phyloP scores from a whole-genome alignment of 2,888 invertebrate genomes.

The Drosophila demipolita region DNA sequence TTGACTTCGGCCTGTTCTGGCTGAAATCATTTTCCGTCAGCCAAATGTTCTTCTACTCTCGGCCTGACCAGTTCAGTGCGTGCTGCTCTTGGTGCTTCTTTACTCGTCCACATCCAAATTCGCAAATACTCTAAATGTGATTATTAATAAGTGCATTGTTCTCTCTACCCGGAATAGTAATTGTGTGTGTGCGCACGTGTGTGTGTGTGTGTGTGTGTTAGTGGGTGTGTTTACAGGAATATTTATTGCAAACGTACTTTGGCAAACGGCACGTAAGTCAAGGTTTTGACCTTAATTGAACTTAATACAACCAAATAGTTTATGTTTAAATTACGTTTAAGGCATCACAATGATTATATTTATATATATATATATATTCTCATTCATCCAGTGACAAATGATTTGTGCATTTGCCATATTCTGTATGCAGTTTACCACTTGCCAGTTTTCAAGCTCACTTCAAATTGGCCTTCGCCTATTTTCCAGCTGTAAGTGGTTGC shows the following conservation, averaged over 20 bases:
- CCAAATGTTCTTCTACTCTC: constrained; percentile 75
- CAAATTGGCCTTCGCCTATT: constrained; percentile 71
- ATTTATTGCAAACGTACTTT: neutral
- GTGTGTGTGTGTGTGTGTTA: neutral
- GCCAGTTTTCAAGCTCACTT: constrained; percentile 15
- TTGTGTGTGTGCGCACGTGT: constrained; percentile 1
- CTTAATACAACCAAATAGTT: neutral
- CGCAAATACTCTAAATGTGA: neutral
- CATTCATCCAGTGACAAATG: neutral
- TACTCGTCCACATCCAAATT: neutral
- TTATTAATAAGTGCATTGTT: neutral
- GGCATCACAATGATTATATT: neutral
- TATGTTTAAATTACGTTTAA: neutral
- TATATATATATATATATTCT: neutral
- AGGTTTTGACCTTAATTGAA: constrained; percentile 8
- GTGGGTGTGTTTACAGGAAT: neutral
- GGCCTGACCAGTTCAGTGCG: constrained; percentile 67
- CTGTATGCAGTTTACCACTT: constrained; percentile 26
- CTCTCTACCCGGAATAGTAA: neutral
- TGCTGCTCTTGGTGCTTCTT: neutral
- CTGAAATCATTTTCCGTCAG: constrained; percentile 28
- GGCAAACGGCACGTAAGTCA: constrained; percentile 15
- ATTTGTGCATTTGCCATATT: constrained; percentile 18
- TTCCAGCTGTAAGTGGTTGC: constrained; percentile 26
- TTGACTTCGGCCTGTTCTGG: constrained; percentile 29